phyloP scores from a whole-genome alignment of 2,797 vertebrate species.

The Varecia variegata region DNA sequence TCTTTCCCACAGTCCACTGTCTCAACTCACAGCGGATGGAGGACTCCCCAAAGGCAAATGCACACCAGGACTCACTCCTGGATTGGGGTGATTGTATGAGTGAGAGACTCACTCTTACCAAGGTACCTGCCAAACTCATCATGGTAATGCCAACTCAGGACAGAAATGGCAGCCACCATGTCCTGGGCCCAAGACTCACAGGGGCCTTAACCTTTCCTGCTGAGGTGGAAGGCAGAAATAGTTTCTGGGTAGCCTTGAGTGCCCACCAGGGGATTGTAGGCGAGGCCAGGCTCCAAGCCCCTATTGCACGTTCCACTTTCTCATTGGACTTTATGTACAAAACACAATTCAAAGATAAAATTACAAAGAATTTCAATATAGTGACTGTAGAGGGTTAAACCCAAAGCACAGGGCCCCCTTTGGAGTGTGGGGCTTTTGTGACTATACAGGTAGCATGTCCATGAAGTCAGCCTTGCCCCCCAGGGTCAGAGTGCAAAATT shows the following conservation, averaged over 20 bases:
- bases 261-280: neutral
- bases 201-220: neutral
- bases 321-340: neutral
- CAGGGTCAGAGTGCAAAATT: neutral
- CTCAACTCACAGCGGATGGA: neutral
- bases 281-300: neutral
- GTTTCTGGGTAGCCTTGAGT: neutral
- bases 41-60: neutral
- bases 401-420: neutral
- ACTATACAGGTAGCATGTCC: neutral
- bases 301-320: neutral
- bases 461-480: neutral
- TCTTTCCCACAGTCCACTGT: neutral
- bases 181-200: neutral
- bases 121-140: neutral
- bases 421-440: neutral
- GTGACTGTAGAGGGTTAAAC: neutral
- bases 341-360: neutral
- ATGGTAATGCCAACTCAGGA: neutral
- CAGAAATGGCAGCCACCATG: neutral
- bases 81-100: neutral
- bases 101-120: neutral
- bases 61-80: neutral
- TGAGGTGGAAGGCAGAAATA: neutral
- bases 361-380: neutral